Evolutionary conservation across 2,797 vertebrate genomes (phyloP).

Genomic region (Oreortyx pictus): DNA sequence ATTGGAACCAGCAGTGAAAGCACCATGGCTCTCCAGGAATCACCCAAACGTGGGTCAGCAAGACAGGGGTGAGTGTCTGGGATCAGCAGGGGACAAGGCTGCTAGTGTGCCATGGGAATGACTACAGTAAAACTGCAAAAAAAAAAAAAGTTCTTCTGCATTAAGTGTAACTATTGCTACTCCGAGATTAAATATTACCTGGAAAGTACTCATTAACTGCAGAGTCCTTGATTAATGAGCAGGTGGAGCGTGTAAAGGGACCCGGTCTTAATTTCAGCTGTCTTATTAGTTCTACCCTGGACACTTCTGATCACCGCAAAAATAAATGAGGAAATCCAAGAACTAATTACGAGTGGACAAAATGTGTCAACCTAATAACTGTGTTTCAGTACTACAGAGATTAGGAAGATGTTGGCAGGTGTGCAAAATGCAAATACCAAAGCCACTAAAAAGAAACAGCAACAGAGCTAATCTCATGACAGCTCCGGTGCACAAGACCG

Average conservation of each 20-base stretch:
- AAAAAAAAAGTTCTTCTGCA: not conserved
- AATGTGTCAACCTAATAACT: conserved; percentile 15
- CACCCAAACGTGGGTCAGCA: not conserved
- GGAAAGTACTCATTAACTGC: conserved; percentile 80
- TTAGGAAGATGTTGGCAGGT: conserved; percentile 1
- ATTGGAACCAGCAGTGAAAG: not conserved
- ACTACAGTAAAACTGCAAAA: not conserved
- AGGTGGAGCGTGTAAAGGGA: conserved; percentile 9
- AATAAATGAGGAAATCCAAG: conserved; percentile 52
- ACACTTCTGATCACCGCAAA: conserved; percentile 33
- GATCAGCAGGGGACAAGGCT: not conserved
- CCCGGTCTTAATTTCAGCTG: conserved; percentile 26
- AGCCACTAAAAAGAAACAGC: not conserved
- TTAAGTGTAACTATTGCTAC: conserved; percentile 55
- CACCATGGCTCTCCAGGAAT: not conserved
- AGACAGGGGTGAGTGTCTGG: not conserved
- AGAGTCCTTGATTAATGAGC: conserved; percentile 78
- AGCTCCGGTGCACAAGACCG: accelerated
- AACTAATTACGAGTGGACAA: conserved; percentile 40
- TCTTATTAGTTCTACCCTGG: conserved; percentile 46
- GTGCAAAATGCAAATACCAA: not conserved
- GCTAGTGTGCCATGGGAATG: not conserved
- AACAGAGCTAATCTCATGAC: not conserved
- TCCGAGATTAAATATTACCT: conserved; percentile 76
- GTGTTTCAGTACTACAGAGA: not conserved